Percentiles rank a stretch among this genome's conserved stretches.
Conservation (phyloP, 2,113 vertebrate genomes). For the Marcusenius ussheri region DNA sequence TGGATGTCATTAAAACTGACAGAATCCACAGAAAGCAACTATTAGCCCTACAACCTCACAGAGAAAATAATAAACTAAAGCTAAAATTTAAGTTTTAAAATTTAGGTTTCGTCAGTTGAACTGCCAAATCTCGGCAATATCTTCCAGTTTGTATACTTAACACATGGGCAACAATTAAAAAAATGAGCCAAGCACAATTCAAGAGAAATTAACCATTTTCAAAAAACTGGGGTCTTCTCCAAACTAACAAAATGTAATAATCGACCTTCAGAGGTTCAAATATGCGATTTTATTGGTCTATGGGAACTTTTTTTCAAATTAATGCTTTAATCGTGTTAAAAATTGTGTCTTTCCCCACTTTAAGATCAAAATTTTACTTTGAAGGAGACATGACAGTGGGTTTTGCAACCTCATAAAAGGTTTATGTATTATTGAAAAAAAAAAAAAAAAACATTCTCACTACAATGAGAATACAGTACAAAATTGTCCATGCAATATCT, state of each 20-base stretch:
- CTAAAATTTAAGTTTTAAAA: background rate
- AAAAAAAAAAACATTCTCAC: background rate
- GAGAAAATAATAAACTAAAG: background rate
- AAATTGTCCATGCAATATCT: background rate
- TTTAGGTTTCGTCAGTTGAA: background rate
- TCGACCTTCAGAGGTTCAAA: background rate
- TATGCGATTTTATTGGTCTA: background rate
- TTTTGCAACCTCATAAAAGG: background rate
- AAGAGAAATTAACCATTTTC: background rate
- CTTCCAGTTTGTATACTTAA: background rate
- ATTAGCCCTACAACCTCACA: background rate
- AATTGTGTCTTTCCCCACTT: background rate
- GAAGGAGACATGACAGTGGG: background rate
- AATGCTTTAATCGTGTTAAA: background rate
- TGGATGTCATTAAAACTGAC: background rate
- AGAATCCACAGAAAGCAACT: background rate
- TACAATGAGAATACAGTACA: background rate
- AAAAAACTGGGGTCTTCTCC: background rate
- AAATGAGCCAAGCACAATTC: background rate
- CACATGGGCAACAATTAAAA: background rate
- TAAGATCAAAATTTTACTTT: background rate
- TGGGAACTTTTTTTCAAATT: background rate
- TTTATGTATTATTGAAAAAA: background rate
- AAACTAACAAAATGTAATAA: background rate
- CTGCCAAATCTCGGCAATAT: background rate